phyloP scores from a whole-genome alignment of 2,113 vertebrate genomes.

The Sander lucioperca region DNA sequence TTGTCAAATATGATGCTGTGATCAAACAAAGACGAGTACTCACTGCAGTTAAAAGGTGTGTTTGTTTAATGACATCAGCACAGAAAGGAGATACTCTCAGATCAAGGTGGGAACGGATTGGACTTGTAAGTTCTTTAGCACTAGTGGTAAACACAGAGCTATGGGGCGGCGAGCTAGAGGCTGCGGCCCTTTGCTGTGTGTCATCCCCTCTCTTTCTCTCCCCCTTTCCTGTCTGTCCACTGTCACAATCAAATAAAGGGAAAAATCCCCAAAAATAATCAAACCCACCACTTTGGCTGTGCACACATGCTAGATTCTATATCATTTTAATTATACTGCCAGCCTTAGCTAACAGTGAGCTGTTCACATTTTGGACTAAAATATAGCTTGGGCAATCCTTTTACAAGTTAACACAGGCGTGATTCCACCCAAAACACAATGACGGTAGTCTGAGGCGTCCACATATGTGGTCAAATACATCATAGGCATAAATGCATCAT shows the following conservation, averaged over 20 bases:
- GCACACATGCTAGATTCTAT: conserved; percentile 3
- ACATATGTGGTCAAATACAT: background rate
- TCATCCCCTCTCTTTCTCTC: too few species aligned
- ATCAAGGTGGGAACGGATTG: background rate
- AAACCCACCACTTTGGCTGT: conserved; percentile 5
- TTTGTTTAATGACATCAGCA: background rate
- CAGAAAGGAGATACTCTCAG: background rate
- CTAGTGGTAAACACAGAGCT: background rate
- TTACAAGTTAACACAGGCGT: background rate
- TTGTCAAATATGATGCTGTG: background rate
- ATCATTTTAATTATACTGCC: background rate
- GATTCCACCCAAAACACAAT: background rate
- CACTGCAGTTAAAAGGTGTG: conserved; percentile 12
- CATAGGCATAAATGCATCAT: background rate
- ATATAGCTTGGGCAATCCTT: too few species aligned
- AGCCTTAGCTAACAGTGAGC: background rate
- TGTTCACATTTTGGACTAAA: background rate
- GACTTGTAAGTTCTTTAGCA: background rate
- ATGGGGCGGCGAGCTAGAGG: too few species aligned
- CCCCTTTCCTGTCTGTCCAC: too few species aligned
- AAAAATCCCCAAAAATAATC: too few species aligned
- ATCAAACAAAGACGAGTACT: background rate
- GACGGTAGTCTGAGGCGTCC: background rate
- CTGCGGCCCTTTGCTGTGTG: too few species aligned
- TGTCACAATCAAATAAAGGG: too few species aligned